Percentiles rank a stretch among this genome's conserved stretches.
phyloP scores from a whole-genome alignment of 2,113 vertebrate genomes.

The Cynocephalus volans region DNA sequence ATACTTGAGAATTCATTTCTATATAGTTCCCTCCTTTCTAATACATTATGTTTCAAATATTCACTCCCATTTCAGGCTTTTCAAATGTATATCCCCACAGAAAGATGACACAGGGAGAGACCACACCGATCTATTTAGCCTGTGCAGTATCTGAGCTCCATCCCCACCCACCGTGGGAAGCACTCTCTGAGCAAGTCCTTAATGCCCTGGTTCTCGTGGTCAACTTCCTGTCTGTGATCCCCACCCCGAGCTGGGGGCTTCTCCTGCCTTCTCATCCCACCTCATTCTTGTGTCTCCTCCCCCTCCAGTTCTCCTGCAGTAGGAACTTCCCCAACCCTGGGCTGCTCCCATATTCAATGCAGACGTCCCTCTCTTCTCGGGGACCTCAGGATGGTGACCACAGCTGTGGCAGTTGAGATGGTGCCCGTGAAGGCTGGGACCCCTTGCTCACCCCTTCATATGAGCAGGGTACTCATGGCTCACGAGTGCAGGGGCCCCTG shows the following conservation, averaged over 20 bases:
- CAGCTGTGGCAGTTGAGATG: not conserved
- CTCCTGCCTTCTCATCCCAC: too few species aligned
- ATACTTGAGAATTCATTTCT: accelerated
- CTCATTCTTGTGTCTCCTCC: too few species aligned
- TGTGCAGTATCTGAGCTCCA: not conserved
- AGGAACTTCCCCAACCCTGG: too few species aligned
- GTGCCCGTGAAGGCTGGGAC: accelerated
- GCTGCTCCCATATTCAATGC: accelerated
- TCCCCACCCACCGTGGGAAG: too few species aligned
- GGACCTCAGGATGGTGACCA: accelerated
- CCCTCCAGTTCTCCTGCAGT: accelerated
- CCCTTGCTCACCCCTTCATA: accelerated
- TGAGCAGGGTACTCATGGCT: not conserved
- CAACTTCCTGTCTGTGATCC: too few species aligned
- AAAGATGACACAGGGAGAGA: accelerated
- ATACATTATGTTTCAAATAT: accelerated
- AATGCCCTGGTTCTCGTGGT: too few species aligned
- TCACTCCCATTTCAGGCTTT: not conserved
- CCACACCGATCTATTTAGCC: accelerated
- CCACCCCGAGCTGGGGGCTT: too few species aligned
- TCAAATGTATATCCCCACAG: accelerated
- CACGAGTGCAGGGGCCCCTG: not conserved
- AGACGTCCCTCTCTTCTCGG: not conserved
- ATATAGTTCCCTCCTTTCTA: not conserved
- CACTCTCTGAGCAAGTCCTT: too few species aligned